These are phyloP conservation scores for Ericerus pela DNA, from an alignment of 1,140 invertebrate species.

Conservation along the genomic window DNA sequence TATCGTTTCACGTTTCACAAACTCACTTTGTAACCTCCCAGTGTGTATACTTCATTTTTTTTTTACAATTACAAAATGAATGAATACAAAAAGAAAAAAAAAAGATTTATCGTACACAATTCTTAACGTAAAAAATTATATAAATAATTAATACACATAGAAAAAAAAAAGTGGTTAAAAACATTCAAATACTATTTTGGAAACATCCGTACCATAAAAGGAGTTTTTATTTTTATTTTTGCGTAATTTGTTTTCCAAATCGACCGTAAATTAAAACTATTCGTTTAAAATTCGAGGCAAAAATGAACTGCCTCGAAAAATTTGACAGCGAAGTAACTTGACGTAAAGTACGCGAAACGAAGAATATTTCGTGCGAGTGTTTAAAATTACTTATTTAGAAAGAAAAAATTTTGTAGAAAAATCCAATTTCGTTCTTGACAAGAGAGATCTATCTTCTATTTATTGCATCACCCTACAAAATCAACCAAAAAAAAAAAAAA, in stretches of 20 bases:
- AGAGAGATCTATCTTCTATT: constrained; percentile 11
- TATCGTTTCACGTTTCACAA: constrained; percentile 7
- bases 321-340: too few species aligned
- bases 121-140: constrained; percentile 6
- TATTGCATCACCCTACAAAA: constrained; percentile 12
- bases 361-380: too few species aligned
- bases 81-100: background rate
- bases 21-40: constrained; percentile 6
- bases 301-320: too few species aligned
- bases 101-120: constrained; percentile 6
- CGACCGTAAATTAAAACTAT: too few species aligned
- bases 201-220: constrained; percentile 15
- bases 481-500: constrained; percentile 7
- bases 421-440: constrained; percentile 7
- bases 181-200: constrained; percentile 10
- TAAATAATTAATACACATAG: constrained; percentile 13
- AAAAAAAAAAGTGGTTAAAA: constrained; percentile 14
- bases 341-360: too few species aligned
- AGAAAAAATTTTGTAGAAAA: too few species aligned
- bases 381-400: too few species aligned
- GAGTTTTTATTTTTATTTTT: too few species aligned
- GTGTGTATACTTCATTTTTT: background rate
- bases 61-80: background rate
- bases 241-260: too few species aligned
- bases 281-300: too few species aligned